phyloP scores from a whole-genome alignment of 92 coral and sea anemone genomes.

The Galaxea fascicularis region DNA sequence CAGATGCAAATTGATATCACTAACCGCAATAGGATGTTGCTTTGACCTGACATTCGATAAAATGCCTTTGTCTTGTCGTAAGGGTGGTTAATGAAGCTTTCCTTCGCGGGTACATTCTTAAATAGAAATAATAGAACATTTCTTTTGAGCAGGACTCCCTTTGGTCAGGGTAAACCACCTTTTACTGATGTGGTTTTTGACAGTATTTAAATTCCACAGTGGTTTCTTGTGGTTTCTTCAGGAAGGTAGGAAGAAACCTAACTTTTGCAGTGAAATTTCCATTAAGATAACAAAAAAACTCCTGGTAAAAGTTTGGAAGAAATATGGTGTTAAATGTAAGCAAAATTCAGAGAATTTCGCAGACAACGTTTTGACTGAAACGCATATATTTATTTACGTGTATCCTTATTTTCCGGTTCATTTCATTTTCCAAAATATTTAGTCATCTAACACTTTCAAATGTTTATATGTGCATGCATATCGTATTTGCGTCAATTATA shows the following conservation, averaged over 20 bases:
- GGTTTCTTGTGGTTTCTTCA: background rate
- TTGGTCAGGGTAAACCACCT: background rate
- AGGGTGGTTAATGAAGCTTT: background rate
- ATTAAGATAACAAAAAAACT: background rate
- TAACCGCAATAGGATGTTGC: slow-evolving; percentile 20
- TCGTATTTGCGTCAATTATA: background rate
- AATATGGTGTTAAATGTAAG: background rate
- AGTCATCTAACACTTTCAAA: background rate
- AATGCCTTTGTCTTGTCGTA: background rate
- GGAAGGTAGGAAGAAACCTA: background rate
- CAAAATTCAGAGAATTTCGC: background rate
- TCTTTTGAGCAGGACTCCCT: background rate
- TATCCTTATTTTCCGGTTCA: slow-evolving; percentile 1
- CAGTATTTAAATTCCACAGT: background rate
- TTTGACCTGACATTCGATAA: background rate
- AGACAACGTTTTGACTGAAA: background rate
- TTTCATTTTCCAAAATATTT: background rate
- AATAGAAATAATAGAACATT: background rate
- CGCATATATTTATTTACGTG: too few relatives aligned
- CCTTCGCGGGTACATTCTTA: background rate
- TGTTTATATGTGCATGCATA: background rate
- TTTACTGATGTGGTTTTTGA: background rate
- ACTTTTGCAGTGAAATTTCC: background rate
- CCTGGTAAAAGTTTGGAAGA: background rate
- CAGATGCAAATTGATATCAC: background rate